phyloP scores from a whole-genome alignment of 2,113 vertebrate genomes.

The Oplegnathus fasciatus region DNA sequence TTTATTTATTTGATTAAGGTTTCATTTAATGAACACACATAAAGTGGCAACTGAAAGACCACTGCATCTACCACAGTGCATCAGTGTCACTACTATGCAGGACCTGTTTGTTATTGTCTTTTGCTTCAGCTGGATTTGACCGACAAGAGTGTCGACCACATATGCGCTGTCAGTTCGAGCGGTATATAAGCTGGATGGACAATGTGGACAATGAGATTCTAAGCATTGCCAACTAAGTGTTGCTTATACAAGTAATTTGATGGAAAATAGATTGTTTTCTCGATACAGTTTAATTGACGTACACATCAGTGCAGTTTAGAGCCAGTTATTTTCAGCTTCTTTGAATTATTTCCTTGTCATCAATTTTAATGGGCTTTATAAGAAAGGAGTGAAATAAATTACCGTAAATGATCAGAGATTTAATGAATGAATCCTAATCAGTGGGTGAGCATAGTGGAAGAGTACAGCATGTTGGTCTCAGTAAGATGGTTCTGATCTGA shows the following conservation, averaged over 20 bases:
- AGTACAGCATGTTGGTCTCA: constrained; percentile 34
- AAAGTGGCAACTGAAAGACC: neutral
- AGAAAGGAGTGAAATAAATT: constrained; percentile 44
- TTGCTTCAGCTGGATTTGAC: neutral
- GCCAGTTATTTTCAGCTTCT: neutral
- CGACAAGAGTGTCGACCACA: neutral
- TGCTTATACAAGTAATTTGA: neutral
- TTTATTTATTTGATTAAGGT: neutral
- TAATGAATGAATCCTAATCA: constrained; percentile 54
- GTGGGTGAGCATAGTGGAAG: constrained; percentile 23
- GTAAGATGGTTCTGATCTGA: constrained; percentile 53
- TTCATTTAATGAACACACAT: neutral
- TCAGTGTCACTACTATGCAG: neutral
- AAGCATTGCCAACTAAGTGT: too few species aligned
- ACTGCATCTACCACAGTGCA: neutral
- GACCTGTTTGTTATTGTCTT: neutral
- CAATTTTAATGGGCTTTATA: constrained; percentile 22
- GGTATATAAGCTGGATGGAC: neutral
- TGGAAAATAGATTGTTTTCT: neutral
- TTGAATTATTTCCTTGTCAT: constrained; percentile 32
- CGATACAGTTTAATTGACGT: neutral
- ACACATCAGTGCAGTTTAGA: constrained; percentile 1
- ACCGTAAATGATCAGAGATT: constrained; percentile 42
- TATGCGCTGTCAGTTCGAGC: neutral
- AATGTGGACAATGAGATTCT: neutral